These are phyloP conservation scores for Dexiosoma caninum DNA, from an alignment of 2,888 invertebrate genomes.

Conservation along the genomic window DNA sequence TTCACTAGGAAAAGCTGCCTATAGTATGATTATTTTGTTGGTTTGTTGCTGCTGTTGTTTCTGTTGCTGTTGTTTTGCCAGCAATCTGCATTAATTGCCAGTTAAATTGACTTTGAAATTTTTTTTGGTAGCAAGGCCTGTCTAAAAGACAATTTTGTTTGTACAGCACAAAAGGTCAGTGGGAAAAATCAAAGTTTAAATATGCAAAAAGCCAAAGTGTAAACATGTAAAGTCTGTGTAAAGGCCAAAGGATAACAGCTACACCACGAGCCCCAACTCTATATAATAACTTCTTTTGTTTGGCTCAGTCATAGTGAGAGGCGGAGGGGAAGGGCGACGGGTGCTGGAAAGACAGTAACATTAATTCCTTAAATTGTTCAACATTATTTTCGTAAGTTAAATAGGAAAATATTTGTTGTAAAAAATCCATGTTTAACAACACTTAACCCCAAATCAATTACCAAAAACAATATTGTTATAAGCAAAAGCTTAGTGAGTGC, in stretches of 20 bases:
- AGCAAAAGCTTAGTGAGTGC: constrained; percentile 27
- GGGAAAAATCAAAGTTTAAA: constrained; percentile 63
- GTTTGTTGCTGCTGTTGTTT: constrained; percentile 19
- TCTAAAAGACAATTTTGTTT: not conserved
- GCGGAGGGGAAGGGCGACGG: too few relatives aligned
- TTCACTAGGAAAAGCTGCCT: constrained; percentile 6
- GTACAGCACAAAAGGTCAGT: constrained; percentile 50
- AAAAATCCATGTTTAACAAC: constrained; percentile 18
- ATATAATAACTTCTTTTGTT: constrained; percentile 36
- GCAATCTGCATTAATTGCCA: constrained; percentile 73
- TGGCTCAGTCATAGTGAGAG: constrained; percentile 50
- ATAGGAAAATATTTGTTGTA: constrained; percentile 25
- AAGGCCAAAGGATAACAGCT: not conserved
- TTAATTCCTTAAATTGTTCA: constrained; percentile 55
- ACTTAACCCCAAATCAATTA: constrained; percentile 40
- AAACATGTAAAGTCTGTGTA: constrained; percentile 41
- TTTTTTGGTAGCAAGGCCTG: constrained; percentile 14
- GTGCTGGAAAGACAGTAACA: constrained; percentile 39
- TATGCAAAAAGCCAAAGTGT: constrained; percentile 63
- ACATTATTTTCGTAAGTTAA: constrained; percentile 44
- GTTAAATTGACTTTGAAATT: constrained; percentile 74
- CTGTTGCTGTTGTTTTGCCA: constrained; percentile 44
- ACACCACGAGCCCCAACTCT: not conserved
- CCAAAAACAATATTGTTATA: not conserved
- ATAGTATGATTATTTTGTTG: constrained; percentile 12